Base-by-base conservation (phyloP, 2,797 vertebrate species). In the Mormyrus hasselquistii region DNA sequence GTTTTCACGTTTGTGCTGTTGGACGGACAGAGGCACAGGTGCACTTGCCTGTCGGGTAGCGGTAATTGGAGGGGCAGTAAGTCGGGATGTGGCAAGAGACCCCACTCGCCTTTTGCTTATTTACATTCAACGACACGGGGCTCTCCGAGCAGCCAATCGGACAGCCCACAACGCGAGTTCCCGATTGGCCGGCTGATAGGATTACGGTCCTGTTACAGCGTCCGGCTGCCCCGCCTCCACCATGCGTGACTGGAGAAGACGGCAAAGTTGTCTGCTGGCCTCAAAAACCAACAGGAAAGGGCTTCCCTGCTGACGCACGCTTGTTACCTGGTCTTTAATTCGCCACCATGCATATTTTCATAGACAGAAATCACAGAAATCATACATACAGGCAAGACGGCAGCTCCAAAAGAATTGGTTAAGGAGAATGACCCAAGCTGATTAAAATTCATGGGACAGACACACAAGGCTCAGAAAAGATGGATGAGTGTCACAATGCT, bases 51-150 rank as follows among this genome's bases (percentile, higher is more conserved):
- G 34, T 16, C 3, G 38, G 41, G n/a, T 34, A 38, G 59, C 44
- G 90, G 92, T 93, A 49, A 83, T 44, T 19, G 84, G 0, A 14
- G 25, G 34, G 69, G 22, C 10, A 19, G 34, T 34, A 34, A 41
- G 69, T 76, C 34, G 4, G 38, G 69, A 76, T 93, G 94, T 96
- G 94, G 95, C 93, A 90, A 90, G 93, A 94, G 93, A 92, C 93
- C 91, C 90, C 92, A 92, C 88, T 86, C 95, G 93, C 94, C 95
- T 96, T 97, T 97, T 96, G 95, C 94, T 95, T 96, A 97, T 97
- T 97, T 96, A 96, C 96, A 97, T 96, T 95, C 94, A 96, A 95
- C 95, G 94, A 94, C 91, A 94, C 95, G 95, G 94, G 29, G 94
- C 94, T 88, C 65, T 47, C 89, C 83, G 89, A 91, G 91, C 87